Evolutionary conservation across 2,888 invertebrate species (phyloP).

Genomic region (Thereva nobilitata): DNA sequence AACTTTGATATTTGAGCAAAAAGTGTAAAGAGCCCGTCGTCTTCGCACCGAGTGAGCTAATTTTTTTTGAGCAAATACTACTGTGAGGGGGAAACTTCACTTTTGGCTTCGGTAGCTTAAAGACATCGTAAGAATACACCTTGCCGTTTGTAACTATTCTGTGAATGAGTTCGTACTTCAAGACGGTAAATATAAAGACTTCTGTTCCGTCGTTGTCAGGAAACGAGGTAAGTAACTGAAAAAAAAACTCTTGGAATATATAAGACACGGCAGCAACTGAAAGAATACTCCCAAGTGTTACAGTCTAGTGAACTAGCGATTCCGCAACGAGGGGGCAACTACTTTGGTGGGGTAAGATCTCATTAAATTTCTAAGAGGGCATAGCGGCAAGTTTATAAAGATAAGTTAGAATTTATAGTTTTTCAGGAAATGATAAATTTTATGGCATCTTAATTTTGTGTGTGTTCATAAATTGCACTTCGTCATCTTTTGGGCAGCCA

Average conservation of each 20-base stretch:
- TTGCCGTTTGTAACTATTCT: conserved; percentile 26
- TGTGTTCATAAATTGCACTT: too few species aligned
- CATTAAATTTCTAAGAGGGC: too few species aligned
- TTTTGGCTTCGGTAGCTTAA: too few species aligned
- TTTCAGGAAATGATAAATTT: too few species aligned
- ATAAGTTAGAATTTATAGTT: too few species aligned
- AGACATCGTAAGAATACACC: conserved; percentile 3
- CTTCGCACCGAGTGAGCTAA: not conserved
- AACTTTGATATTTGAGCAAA: conserved; percentile 29
- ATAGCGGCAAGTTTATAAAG: too few species aligned
- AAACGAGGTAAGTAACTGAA: not conserved
- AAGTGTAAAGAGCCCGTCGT: conserved; percentile 13
- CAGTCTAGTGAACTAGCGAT: conserved; percentile 38
- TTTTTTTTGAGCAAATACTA: conserved; percentile 9
- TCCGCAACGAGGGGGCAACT: not conserved
- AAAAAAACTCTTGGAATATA: conserved; percentile 22
- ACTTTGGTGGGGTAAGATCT: too few species aligned
- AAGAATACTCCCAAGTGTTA: conserved; percentile 33
- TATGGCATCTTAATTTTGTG: too few species aligned
- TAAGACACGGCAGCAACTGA: conserved; percentile 22
- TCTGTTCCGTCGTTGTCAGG: too few species aligned
- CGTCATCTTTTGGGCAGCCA: too few species aligned
- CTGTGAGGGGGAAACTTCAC: not conserved
- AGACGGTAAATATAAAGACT: conserved; percentile 16
- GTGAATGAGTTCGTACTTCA: conserved; percentile 22